Evolutionary conservation across 2,797 vertebrate genomes (phyloP), one percentile per base, ranked within the genome.

Genomic region (Sternarchorhynchus goeldii): DNA sequence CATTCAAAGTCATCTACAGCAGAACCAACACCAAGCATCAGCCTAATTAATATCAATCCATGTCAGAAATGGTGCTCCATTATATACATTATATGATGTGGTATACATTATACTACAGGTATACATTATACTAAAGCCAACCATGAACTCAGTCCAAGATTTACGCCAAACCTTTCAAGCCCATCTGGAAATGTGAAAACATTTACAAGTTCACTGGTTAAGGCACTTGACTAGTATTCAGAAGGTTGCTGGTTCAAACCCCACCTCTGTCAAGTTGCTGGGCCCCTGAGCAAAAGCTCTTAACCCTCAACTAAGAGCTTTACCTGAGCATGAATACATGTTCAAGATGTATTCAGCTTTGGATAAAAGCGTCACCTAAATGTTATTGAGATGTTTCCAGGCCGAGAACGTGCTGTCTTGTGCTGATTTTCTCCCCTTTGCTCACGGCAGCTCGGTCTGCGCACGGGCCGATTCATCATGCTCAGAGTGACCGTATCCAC

Each of bases 381-480:
- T 25, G 25, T 69, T 80, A 80, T 69, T 83, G 79, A 83, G 79
- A 77, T 83, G 77, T 79, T 79, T 55, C 29, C 5, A 14, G 62
- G 50, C 50, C 75, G 29, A 55, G 67, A 70, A 84, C 82, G 79
- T 73, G 7, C 76, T 8, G 14, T 82, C 78, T 76, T 45, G 39
- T 56, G 66, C 81, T 77, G 70, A 75, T 67, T 83, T 83, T 80
- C 64, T 75, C 65, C 73, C 77, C 36, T 80, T 78, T 60, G 57
- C 57, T 82, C 77, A 65, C 59, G 66, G 72, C 76, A 41, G 78
- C 66, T 64, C 78, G 39, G 66, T 68, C 76, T 66, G 64, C 3
- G 70, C 76, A 59, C 29, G 69, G 62, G 57, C 75, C 68, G 55
- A 83, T 77, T 76, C 77, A 81, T 86, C 85, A 81, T 77, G 77